Conservation (phyloP, 2,113 vertebrate species). For the Anseranas semipalmata region DNA sequence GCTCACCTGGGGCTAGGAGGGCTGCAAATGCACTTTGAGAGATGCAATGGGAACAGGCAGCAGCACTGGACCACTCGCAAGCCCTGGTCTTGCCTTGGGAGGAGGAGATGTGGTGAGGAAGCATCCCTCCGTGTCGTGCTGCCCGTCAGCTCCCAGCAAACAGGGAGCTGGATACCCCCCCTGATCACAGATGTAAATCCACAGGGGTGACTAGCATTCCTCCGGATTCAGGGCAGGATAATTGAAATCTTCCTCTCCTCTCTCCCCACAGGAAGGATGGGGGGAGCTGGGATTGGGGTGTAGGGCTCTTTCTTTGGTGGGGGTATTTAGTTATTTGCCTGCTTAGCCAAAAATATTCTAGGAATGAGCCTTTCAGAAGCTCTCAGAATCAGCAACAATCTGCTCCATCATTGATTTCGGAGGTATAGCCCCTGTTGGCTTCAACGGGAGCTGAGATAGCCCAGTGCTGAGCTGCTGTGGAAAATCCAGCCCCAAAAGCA, state of each 20-base stretch:
- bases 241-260: background rate
- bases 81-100: background rate
- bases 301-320: background rate
- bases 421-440: background rate
- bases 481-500: background rate
- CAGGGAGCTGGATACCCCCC: accelerated
- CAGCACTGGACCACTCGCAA: accelerated
- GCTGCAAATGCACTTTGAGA: background rate
- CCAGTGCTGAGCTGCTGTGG: background rate
- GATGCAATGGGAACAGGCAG: background rate
- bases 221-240: background rate
- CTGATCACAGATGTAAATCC: background rate
- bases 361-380: background rate
- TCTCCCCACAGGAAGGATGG: background rate
- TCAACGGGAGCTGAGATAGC: background rate
- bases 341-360: background rate
- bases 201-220: accelerated
- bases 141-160: background rate
- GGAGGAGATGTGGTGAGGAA: background rate
- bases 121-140: accelerated
- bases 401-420: background rate
- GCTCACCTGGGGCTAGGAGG: background rate
- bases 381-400: background rate
- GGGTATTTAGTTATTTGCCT: background rate
- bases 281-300: background rate